Evolutionary conservation across 2,797 vertebrate genomes (phyloP), one percentile per base, ranked within the genome.

Genomic region (Chaetodon trifasciatus): DNA sequence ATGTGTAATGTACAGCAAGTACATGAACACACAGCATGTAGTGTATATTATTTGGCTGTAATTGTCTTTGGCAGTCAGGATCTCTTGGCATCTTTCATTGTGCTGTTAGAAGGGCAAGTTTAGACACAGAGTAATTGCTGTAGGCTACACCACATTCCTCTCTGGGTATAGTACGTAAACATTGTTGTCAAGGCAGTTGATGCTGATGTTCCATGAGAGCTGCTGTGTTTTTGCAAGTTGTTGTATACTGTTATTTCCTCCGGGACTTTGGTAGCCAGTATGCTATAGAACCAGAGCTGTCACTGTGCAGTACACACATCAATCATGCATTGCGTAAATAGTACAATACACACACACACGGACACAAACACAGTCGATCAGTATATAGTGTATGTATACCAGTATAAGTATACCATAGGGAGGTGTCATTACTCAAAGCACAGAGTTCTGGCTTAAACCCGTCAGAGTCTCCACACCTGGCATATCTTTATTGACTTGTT

Each of bases 71-170:
- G 49, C 55, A 12, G 42, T 57, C 23, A 13, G 8, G 15, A 28
- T 13, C 23, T 69, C 5, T 40, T 64, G 9, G 42, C 47, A 40
- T 62, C 52, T 65, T 32, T 35, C 28, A 52, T 39, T 23, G 9
- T 17, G 8, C 21, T n/a, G 13, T 60, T 12, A 35, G 32, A 70
- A 39, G 35, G 82, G 35, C 84, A 81, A 81, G 86, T 83, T 70
- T 40, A 24, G 80, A 66, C 82, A 68, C 62, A 82, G 70, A 70
- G 16, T 72, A 13, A 66, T 66, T 56, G 35, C 39, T 21, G 1
- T 42, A 52, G 13, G 13, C 24, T 40, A 13, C 6, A n/a, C 17
- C 0, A 1, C 75, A 83, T 86, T 86, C 70, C 80, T 82, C 61
- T 35, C 47, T 3, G 15, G 15, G 12, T 39, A 11, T 61, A 19